Evolutionary conservation across 2,113 vertebrate genomes (phyloP), one percentile per base, ranked within the genome.

Genomic region (Silurus asotus): DNA sequence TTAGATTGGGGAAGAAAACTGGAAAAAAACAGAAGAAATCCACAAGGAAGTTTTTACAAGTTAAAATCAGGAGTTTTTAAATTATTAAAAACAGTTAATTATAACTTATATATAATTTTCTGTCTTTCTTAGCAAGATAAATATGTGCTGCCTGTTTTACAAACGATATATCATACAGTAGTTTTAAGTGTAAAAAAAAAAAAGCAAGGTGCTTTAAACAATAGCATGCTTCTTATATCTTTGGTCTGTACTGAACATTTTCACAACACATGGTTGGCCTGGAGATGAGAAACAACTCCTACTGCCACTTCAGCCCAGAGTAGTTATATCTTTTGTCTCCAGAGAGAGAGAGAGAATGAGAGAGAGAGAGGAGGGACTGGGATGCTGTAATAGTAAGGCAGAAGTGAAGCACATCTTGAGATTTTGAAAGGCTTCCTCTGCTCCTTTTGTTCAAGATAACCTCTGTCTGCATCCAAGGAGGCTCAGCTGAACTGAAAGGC

Each of bases 341-440:
- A 61, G 28, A 77, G 19, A 69, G 14, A 45, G 23, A 17, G 37
- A 7, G 13, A 4, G 28, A 15, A 19, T 6, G 65, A 28, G 58
- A 67, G 62, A 64, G 28, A 72, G 15, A 0, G 72, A 25, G 56
- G 9, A 20, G 77, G 77, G 28, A 61, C 77, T 48, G 56, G 2
- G 56, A 45, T 48, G 56, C 19, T 61, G 53, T 58, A 61, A 61
- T 79, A 59, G 55, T 79, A 4, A 56, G 55, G 56, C 56, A 80
- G 56, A 80, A 80, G 23, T 80, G 37, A 80, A 80, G 77, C 56
- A 80, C 56, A 80, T 80, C 77, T 80, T 80, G 77, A 61, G 77
- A 80, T 61, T 80, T 61, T 80, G 56, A 80, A 80, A 61, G 77
- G 15, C 28, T 61, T 80, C 77, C 77, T 45, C 56, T 80, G 56